Evolutionary conservation across 1,140 invertebrate genomes (phyloP).

Genomic region (Aphelenchoides besseyi): DNA sequence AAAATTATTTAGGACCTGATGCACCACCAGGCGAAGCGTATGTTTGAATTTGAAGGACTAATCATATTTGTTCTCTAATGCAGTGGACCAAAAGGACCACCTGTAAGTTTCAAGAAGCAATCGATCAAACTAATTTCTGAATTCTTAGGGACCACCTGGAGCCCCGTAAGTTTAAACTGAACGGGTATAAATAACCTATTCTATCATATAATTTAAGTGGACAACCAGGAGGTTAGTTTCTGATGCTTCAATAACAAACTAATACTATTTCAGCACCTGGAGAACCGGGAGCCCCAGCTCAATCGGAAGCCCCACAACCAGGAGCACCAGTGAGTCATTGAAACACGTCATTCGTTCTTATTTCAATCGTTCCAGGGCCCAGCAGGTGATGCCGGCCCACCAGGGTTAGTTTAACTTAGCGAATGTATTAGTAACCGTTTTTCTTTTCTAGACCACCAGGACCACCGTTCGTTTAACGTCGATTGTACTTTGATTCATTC

Average conservation of each 20-base stretch:
- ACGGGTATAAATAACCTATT: no score
- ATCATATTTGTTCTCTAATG: no score
- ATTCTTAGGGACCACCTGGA: conserved; percentile 4
- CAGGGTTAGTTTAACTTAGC: conserved; percentile 6
- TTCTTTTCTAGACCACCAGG: conserved; percentile 14
- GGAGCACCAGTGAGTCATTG: conserved; percentile 13
- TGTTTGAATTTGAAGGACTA: no score
- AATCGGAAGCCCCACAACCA: conserved; percentile 2
- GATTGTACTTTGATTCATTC: not conserved
- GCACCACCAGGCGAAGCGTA: no score
- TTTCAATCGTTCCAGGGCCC: conserved; percentile 2
- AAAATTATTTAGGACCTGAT: no score
- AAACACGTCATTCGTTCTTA: not conserved
- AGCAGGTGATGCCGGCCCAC: conserved; percentile 21
- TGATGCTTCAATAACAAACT: conserved; percentile 13
- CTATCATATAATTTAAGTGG: no score
- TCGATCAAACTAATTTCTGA: not conserved
- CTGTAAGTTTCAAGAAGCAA: not conserved
- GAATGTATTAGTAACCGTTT: not conserved
- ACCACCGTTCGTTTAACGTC: conserved; percentile 19
- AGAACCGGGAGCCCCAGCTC: conserved; percentile 28
- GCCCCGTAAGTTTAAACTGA: not conserved
- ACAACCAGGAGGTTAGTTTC: conserved; percentile 15
- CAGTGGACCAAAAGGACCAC: conserved; percentile 33
- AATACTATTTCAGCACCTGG: conserved; percentile 18